Percentiles rank a stretch among this genome's conserved stretches.
Conservation (phyloP, 2,888 invertebrate species). For the Ceramica pisi region DNA sequence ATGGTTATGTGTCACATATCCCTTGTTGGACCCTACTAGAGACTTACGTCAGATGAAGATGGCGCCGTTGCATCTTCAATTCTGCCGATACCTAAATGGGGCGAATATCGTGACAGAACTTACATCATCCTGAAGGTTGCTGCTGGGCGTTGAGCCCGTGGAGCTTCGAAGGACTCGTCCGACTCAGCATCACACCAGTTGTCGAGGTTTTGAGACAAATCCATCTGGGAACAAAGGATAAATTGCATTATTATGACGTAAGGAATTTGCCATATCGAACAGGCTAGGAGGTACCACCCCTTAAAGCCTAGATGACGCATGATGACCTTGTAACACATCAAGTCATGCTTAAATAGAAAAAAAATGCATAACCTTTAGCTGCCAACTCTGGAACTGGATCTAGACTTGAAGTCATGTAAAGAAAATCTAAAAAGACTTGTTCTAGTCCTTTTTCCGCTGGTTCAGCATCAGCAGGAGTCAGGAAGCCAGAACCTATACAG, state of each 20-base stretch:
- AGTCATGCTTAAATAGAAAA: not conserved
- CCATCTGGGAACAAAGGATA: slow-evolving; percentile 16
- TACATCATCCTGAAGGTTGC: slow-evolving; percentile 20
- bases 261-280: not conserved
- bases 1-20: not conserved
- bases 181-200: not conserved
- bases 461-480: not conserved
- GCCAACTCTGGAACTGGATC: too few relatives aligned
- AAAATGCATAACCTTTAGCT: too few relatives aligned
- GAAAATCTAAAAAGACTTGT: too few relatives aligned
- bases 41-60: not conserved
- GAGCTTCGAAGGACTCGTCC: not conserved
- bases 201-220: not conserved
- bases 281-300: not conserved
- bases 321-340: not conserved
- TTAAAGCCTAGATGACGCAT: too few relatives aligned
- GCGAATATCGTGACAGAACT: not conserved
- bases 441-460: too few relatives aligned
- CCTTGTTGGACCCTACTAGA: not conserved
- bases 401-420: too few relatives aligned
- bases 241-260: not conserved
- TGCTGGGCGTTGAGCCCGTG: slow-evolving; percentile 4
- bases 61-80: not conserved
- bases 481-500: too few relatives aligned
- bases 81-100: not conserved